Percentiles rank a stretch among this genome's conserved stretches.
Conservation (phyloP, 1,140 invertebrate species). For the Thalassaphorura encarpata region DNA sequence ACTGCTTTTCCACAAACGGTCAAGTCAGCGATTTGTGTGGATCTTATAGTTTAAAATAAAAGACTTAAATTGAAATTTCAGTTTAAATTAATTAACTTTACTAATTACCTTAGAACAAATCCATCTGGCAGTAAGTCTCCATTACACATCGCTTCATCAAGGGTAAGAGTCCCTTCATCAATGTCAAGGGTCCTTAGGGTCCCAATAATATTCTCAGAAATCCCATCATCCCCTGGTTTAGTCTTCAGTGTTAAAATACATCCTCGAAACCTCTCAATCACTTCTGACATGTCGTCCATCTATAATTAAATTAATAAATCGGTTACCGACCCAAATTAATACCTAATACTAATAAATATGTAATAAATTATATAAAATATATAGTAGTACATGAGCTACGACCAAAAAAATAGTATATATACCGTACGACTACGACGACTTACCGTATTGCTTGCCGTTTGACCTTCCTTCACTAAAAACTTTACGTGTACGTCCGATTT, state of each 20-base stretch:
- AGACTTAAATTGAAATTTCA: neutral
- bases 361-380: too few relatives aligned
- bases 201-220: constrained; percentile 16
- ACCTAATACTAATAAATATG: too few relatives aligned
- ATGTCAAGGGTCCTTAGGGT: constrained; percentile 18
- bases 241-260: constrained; percentile 17
- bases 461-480: too few relatives aligned
- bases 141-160: constrained; percentile 23
- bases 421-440: too few relatives aligned
- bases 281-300: too few relatives aligned
- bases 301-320: too few relatives aligned
- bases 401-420: too few relatives aligned
- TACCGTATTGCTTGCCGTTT: too few relatives aligned
- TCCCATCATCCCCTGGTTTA: constrained; percentile 14
- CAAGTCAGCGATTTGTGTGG: neutral
- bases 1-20: neutral
- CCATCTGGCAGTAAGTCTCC: constrained; percentile 15
- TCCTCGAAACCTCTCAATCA: constrained; percentile 17
- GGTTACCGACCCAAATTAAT: too few relatives aligned
- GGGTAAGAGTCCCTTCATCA: constrained; percentile 7
- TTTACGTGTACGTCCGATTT: too few relatives aligned
- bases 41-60: neutral
- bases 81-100: neutral
- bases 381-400: too few relatives aligned
- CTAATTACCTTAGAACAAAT: constrained; percentile 17